phyloP scores from a whole-genome alignment of 1,140 invertebrate genomes.

The Triops cancriformis region DNA sequence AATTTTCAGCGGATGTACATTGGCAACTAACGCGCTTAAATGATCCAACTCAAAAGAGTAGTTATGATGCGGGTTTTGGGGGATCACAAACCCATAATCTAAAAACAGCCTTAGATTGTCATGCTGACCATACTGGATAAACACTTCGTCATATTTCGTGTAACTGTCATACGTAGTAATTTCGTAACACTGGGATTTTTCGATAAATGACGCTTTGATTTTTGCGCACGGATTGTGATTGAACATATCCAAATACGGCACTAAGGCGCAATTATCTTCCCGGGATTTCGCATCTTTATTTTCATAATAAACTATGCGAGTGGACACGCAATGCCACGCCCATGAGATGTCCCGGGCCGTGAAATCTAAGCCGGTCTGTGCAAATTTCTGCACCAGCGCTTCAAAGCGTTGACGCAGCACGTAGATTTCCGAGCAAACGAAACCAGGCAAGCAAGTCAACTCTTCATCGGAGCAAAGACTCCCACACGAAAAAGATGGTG shows the following conservation, averaged over 20 bases:
- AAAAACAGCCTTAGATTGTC: slow-evolving; percentile 43
- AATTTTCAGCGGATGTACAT: neutral
- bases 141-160: slow-evolving; percentile 40
- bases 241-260: slow-evolving; percentile 47
- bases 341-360: slow-evolving; percentile 10
- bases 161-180: slow-evolving; percentile 36
- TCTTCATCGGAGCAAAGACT: slow-evolving; percentile 34
- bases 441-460: slow-evolving; percentile 33
- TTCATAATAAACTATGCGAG: slow-evolving; percentile 49
- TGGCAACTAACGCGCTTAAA: neutral
- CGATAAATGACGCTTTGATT: slow-evolving; percentile 36
- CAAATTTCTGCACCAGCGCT: slow-evolving; percentile 11
- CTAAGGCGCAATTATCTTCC: slow-evolving; percentile 41
- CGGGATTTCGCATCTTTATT: slow-evolving; percentile 43
- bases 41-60: slow-evolving; percentile 33
- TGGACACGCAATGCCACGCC: slow-evolving; percentile 32
- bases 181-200: slow-evolving; percentile 36
- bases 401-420: slow-evolving; percentile 19
- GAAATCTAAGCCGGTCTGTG: neutral
- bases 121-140: slow-evolving; percentile 46
- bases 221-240: slow-evolving; percentile 42
- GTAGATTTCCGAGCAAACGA: slow-evolving; percentile 27
- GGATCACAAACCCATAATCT: slow-evolving; percentile 46
- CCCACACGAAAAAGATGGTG: slow-evolving; percentile 35
- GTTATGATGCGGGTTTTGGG: slow-evolving; percentile 40